phyloP scores from a whole-genome alignment of 1,140 invertebrate genomes.

The Leptopilina boulardi region DNA sequence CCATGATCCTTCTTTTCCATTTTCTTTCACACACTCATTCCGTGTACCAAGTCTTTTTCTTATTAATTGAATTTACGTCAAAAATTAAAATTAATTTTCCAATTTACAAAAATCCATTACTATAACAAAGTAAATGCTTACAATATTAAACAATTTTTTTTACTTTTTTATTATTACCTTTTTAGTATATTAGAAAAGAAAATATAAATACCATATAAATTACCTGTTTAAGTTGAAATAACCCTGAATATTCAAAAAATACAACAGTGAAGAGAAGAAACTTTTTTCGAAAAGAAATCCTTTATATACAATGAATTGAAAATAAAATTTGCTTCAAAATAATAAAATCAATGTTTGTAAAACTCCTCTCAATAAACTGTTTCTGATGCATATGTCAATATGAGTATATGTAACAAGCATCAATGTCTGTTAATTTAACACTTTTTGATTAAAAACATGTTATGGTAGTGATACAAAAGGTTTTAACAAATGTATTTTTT shows the following conservation, averaged over 20 bases:
- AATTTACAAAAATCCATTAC: not conserved
- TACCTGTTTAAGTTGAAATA: no score
- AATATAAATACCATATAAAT: no score
- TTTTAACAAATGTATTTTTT: conserved; percentile 8
- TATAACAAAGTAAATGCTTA: no score
- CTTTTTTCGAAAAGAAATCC: not conserved
- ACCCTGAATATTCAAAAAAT: not conserved
- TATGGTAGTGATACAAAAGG: not conserved
- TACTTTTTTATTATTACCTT: no score
- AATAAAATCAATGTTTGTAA: not conserved
- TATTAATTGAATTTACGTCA: no score
- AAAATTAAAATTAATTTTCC: no score
- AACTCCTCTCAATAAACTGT: not conserved
- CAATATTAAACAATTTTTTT: no score
- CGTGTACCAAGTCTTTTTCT: not conserved
- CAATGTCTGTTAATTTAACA: not conserved
- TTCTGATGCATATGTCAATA: conserved; percentile 3
- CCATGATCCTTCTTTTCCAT: not conserved
- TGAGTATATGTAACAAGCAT: not conserved
- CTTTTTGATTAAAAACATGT: not conserved
- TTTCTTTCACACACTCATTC: not conserved
- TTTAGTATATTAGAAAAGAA: not conserved
- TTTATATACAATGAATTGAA: no score
- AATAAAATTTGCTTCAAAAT: no score
- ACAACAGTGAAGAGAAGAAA: not conserved